Evolutionary conservation across 2,888 invertebrate species (phyloP), one percentile per base, ranked within the genome.

Genomic region (Conops quadrifasciatus): DNA sequence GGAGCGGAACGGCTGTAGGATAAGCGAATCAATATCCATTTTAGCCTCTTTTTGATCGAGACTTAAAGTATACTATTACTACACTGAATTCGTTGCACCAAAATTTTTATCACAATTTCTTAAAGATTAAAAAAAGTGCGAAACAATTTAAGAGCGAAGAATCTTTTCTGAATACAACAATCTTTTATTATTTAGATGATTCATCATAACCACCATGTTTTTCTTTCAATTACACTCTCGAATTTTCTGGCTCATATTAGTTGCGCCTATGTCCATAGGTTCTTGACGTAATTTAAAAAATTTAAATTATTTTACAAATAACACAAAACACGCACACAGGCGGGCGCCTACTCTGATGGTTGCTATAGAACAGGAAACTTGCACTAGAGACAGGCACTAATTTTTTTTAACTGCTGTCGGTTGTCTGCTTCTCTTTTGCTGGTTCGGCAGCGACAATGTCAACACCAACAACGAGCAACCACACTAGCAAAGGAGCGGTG

Each of bases 321-420:
- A 9, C 21, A 45, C 30, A 2, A 11, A 24, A 66, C 53, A 36
- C 30, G 21, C 66, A 53, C 51, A 66, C 36, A 66, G 19, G 24
- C 16, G 47, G n/a, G 16, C 24, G 26, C 28, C 28, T 59, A 28
- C 26, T 13, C n/a, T 49, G 51, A 62, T 21, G 16, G 13, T 15
- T 7, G 24, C 51, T 24, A 65, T 47, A 51, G 19, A 51, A n/a
- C 26, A 36, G 66, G 53, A 56, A n/a, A n/a, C n/a, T n/a, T 66
- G 19, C 53, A 67, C 45, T 24, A 65, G 67, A 65, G 67, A 45
- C 67, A 58, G 21, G 67, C 15, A 58, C 56, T 53, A 66, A 66
- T 66, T 66, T 56, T 67, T 58, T 53, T 11, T 26, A 24, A 13
- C 26, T 64, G 16, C 30, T 16, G 36, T 36, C 9, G 36, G 36